Conservation (phyloP, 2,888 invertebrate species). For the Calameuta filiformis region DNA sequence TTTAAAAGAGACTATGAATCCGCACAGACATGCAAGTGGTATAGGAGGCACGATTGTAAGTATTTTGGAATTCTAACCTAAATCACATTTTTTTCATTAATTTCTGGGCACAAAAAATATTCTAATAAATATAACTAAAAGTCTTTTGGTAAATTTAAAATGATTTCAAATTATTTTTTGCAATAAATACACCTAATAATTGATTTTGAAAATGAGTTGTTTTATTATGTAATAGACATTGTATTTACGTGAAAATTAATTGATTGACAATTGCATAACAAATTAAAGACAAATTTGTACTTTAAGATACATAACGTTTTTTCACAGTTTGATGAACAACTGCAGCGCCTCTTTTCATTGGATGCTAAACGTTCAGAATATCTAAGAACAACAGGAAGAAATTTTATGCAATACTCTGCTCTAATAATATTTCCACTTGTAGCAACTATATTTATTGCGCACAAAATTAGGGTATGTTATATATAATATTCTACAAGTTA, state of each 20-base stretch:
- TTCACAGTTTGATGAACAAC: slow-evolving; percentile 82
- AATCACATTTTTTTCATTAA: neutral
- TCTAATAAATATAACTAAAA: neutral
- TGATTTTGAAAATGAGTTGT: neutral
- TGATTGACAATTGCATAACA: neutral
- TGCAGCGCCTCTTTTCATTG: slow-evolving; percentile 81
- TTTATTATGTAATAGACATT: neutral
- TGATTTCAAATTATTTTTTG: neutral
- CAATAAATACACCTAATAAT: neutral
- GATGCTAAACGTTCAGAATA: slow-evolving; percentile 73
- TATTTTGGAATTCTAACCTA: slow-evolving; percentile 44
- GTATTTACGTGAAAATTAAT: neutral
- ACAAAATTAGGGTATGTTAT: slow-evolving; percentile 66
- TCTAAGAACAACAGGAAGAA: slow-evolving; percentile 74
- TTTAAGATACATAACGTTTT: slow-evolving; percentile 23
- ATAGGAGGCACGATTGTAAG: slow-evolving; percentile 80
- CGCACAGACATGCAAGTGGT: slow-evolving; percentile 68
- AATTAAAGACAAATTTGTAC: neutral
- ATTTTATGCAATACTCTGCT: slow-evolving; percentile 65
- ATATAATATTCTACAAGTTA: slow-evolving; percentile 3
- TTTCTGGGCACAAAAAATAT: neutral
- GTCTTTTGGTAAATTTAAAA: neutral
- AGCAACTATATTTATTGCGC: slow-evolving; percentile 69
- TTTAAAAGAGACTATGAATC: slow-evolving; percentile 77
- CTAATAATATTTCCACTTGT: slow-evolving; percentile 70